A percentile compares a stretch with the other conserved stretches of the same genome.
Evolutionary conservation across 2,113 vertebrate genomes (phyloP).

Genomic region (Pollimyrus isidori): DNA sequence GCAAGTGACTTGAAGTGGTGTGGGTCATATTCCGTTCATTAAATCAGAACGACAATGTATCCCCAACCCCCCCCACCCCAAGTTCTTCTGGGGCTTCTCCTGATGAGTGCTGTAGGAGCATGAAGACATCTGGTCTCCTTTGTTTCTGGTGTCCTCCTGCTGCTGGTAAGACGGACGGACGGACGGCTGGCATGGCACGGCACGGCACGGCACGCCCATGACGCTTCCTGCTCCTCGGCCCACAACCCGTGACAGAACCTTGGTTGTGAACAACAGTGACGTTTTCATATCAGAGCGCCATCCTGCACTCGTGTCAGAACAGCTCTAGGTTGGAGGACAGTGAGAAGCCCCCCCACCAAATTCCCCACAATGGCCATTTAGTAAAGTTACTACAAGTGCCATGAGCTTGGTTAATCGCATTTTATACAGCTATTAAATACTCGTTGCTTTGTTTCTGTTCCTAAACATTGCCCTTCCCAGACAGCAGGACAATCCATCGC

Average conservation of each 20-base stretch:
- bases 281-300: too few species aligned
- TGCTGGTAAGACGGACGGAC: conserved; percentile 6
- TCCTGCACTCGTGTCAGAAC: neutral
- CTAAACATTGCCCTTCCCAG: neutral
- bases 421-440: neutral
- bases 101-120: neutral
- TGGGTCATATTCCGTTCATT: neutral
- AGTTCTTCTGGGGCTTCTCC: neutral
- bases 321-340: neutral
- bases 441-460: neutral
- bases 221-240: neutral
- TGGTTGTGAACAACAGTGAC: neutral
- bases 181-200: neutral
- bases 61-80: neutral
- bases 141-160: conserved; percentile 22
- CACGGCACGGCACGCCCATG: neutral
- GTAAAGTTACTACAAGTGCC: neutral
- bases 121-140: conserved; percentile 26
- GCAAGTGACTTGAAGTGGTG: neutral
- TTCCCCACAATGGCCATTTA: neutral
- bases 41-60: neutral
- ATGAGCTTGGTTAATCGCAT: neutral
- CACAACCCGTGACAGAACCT: neutral
- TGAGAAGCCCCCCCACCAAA: neutral
- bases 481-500: neutral